Evolutionary conservation across 1,140 invertebrate genomes (phyloP).

Genomic region (Bombus pascuorum): DNA sequence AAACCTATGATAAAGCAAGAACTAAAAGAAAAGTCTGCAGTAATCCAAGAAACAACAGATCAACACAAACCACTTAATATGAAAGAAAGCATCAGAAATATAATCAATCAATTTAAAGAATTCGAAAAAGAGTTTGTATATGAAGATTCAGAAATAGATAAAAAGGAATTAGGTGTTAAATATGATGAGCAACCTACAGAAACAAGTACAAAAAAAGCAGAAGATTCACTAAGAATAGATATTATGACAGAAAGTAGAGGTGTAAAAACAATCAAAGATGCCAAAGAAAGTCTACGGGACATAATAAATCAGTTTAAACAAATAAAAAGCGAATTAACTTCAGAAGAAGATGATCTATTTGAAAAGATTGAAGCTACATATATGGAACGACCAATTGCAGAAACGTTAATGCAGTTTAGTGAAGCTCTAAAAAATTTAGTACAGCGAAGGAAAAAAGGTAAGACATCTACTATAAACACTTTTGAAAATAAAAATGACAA

Average conservation of each 20-base stretch:
- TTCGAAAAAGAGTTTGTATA: constrained; percentile 77
- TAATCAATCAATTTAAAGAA: constrained; percentile 80
- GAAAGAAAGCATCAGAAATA: constrained; percentile 79
- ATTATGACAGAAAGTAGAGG: constrained; percentile 36
- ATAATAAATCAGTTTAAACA: constrained; percentile 79
- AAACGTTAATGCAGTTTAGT: constrained; percentile 77
- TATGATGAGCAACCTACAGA: constrained; percentile 28
- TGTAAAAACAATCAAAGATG: constrained; percentile 61
- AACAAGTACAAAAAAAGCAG: not conserved
- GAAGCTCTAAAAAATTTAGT: constrained; percentile 78
- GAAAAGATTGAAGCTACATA: constrained; percentile 75
- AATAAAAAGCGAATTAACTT: constrained; percentile 75
- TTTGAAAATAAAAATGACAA: not conserved
- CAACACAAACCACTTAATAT: constrained; percentile 60
- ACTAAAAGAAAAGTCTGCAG: constrained; percentile 42
- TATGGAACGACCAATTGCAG: constrained; percentile 74
- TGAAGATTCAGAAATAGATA: constrained; percentile 61
- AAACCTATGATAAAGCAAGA: constrained; percentile 31
- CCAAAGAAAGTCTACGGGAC: constrained; percentile 76
- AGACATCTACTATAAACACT: not conserved
- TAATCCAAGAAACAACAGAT: constrained; percentile 28
- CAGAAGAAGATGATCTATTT: constrained; percentile 76
- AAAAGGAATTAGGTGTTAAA: constrained; percentile 13
- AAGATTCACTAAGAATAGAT: constrained; percentile 49
- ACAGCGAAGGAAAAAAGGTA: constrained; percentile 66